Evolutionary conservation across 2,888 invertebrate genomes (phyloP).

Genomic region (Troglohyphantes excavatus): DNA sequence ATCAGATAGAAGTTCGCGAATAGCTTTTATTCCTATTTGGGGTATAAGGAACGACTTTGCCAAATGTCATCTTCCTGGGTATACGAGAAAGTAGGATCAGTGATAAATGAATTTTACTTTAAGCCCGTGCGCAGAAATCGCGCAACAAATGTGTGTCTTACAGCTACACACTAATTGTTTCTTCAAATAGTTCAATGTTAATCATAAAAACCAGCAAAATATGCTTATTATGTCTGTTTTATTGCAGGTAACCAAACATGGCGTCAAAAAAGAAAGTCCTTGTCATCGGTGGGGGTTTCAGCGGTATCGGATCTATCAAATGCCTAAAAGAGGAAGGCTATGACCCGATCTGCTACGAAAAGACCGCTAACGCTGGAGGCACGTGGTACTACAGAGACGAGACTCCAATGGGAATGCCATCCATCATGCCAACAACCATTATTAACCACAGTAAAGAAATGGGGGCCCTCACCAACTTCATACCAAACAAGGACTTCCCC

Average conservation of each 20-base stretch:
- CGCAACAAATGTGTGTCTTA: too few relatives aligned
- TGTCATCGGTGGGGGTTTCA: slow-evolving; percentile 83
- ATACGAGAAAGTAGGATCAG: too few relatives aligned
- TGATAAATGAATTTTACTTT: too few relatives aligned
- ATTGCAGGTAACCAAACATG: slow-evolving; percentile 42
- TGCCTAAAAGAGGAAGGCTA: slow-evolving; percentile 82
- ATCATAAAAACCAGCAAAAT: too few relatives aligned
- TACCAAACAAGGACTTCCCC: slow-evolving; percentile 54
- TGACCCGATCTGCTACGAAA: slow-evolving; percentile 82
- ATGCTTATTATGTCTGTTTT: background rate
- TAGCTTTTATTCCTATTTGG: too few relatives aligned
- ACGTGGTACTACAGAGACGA: slow-evolving; percentile 81
- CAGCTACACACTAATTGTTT: too few relatives aligned
- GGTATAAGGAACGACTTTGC: too few relatives aligned
- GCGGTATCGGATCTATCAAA: slow-evolving; percentile 83
- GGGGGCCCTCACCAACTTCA: slow-evolving; percentile 76
- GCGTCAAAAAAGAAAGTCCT: slow-evolving; percentile 60
- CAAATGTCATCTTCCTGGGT: too few relatives aligned
- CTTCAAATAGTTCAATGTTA: too few relatives aligned
- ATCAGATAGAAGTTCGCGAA: too few relatives aligned
- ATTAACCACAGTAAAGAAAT: slow-evolving; percentile 83
- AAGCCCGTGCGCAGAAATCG: too few relatives aligned
- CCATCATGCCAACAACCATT: slow-evolving; percentile 82
- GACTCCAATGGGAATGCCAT: slow-evolving; percentile 80
- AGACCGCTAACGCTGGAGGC: slow-evolving; percentile 81